Conservation (phyloP, 2,113 vertebrate genomes). For the Odobenus rosmarus region DNA sequence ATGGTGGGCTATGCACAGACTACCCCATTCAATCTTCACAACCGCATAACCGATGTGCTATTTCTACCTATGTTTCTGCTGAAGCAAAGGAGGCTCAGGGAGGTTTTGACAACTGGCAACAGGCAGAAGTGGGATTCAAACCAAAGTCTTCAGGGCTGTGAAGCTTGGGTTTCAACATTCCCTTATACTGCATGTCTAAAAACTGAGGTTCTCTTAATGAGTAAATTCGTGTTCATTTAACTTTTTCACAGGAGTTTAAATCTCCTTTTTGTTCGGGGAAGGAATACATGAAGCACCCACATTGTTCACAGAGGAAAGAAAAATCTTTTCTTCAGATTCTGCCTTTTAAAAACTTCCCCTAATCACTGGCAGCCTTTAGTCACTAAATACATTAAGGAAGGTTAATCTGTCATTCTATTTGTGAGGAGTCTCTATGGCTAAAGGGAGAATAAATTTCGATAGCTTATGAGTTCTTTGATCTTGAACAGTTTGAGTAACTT, state of each 20-base stretch:
- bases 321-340: not conserved
- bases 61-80: not conserved
- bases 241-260: not conserved
- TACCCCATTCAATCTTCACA: not conserved
- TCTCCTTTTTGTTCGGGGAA: not conserved
- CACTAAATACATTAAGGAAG: conserved; percentile 19
- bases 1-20: not conserved
- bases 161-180: not conserved
- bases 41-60: not conserved
- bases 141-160: not conserved
- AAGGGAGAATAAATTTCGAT: conserved; percentile 1
- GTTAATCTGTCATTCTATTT: not conserved
- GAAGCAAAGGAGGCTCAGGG: not conserved
- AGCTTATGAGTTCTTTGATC: not conserved
- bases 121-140: not conserved
- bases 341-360: not conserved
- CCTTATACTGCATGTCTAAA: not conserved
- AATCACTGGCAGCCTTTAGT: not conserved
- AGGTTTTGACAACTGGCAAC: not conserved
- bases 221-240: not conserved
- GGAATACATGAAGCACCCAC: not conserved
- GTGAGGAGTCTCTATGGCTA: not conserved
- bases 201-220: not conserved
- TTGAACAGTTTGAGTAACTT: conserved; percentile 2
- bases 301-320: not conserved